Evolutionary conservation across 2,113 vertebrate genomes (phyloP).

Genomic region (Hippolais icterina): DNA sequence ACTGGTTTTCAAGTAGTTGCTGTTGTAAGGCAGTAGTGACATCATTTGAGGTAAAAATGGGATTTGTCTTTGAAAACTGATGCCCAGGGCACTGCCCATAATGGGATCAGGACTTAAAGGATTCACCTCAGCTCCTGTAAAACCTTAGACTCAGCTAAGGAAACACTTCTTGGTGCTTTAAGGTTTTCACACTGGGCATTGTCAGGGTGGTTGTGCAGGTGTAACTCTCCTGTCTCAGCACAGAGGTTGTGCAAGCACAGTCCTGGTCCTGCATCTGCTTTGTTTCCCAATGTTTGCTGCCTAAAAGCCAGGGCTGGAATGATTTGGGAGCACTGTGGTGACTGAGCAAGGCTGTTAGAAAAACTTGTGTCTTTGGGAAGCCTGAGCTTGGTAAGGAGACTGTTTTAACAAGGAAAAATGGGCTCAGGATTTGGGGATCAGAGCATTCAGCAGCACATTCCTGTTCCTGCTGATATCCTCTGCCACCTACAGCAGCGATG

Average conservation of each 20-base stretch:
- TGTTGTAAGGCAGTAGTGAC: not conserved
- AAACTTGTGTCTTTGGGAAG: not conserved
- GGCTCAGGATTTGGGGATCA: not conserved
- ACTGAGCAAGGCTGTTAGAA: not conserved
- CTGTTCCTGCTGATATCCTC: not conserved
- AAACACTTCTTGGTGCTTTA: not conserved
- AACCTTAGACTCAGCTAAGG: not conserved
- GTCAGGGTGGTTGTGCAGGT: not conserved
- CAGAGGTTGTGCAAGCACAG: not conserved
- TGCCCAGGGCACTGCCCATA: not conserved
- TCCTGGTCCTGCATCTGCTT: not conserved
- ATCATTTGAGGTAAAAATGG: not conserved
- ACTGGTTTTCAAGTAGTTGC: not conserved
- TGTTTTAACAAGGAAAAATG: not conserved
- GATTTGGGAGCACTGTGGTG: not conserved
- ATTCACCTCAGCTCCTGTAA: not conserved
- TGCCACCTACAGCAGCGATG: accelerated
- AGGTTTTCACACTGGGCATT: accelerated
- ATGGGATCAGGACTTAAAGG: not conserved
- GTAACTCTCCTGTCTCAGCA: not conserved
- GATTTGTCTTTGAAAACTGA: not conserved
- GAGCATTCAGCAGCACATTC: not conserved
- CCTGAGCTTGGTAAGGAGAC: not conserved
- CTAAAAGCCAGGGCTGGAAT: not conserved
- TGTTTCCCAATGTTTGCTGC: not conserved